Percentiles rank a stretch among this genome's conserved stretches.
Evolutionary conservation across 1,140 invertebrate genomes (phyloP).

Genomic region (Diuraphis noxia): DNA sequence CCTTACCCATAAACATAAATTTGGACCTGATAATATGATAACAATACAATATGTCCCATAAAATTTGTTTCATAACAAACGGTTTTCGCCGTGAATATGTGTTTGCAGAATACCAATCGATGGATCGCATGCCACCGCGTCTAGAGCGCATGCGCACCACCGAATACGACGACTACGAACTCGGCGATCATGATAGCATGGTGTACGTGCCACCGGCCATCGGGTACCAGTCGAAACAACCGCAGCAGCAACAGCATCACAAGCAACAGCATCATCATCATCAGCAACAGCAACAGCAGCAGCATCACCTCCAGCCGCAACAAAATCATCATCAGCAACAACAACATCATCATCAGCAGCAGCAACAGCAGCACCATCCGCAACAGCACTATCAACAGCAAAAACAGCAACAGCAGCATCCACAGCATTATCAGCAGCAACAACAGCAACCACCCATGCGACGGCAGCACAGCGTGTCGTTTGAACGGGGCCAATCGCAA

Average conservation of each 20-base stretch:
- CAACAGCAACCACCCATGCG: constrained; percentile 13
- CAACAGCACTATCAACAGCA: background rate
- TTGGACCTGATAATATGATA: background rate
- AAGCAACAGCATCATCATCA: background rate
- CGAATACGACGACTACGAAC: constrained; percentile 55
- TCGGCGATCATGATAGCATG: constrained; percentile 50
- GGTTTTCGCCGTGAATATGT: background rate
- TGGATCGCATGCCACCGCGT: constrained; percentile 47
- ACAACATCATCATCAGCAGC: background rate
- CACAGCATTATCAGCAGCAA: background rate
- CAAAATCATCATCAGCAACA: background rate
- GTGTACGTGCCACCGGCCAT: constrained; percentile 32
- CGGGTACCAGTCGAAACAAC: constrained; percentile 22
- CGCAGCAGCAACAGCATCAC: background rate
- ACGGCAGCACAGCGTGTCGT: constrained; percentile 45
- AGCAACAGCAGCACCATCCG: background rate
- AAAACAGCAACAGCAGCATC: background rate
- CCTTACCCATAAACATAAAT: background rate
- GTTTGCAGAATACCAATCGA: constrained; percentile 29
- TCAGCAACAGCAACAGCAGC: background rate
- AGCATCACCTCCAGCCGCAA: background rate
- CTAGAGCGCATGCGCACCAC: constrained; percentile 52
- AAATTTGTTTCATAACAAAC: background rate
- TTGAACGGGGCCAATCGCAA: constrained; percentile 20
- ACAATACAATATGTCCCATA: too few species aligned